Evolutionary conservation across 2,113 vertebrate species (phyloP).

Genomic region (Cettia cetti): DNA sequence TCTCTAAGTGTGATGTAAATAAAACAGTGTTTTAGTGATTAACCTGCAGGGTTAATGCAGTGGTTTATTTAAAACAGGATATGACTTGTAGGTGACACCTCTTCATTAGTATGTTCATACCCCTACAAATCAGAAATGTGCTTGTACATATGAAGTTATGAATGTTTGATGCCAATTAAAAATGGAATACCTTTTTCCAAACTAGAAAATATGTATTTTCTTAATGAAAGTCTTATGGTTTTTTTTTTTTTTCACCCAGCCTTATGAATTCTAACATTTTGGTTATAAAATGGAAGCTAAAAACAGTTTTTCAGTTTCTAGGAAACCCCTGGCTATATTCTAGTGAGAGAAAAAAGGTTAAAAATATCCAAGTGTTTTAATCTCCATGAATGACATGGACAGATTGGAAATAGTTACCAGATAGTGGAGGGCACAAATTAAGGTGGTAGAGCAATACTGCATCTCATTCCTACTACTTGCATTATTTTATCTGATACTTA

Average conservation of each 20-base stretch:
- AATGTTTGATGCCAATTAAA: not conserved
- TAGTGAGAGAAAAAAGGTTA: not conserved
- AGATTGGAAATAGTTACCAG: not conserved
- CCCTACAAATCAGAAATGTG: not conserved
- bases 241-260: not conserved
- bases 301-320: not conserved
- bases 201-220: not conserved
- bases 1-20: not conserved
- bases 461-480: not conserved
- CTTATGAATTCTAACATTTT: not conserved
- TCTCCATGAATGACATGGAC: not conserved
- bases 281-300: not conserved
- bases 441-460: not conserved
- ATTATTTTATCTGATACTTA: not conserved
- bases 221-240: rapidly evolving
- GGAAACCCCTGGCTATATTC: not conserved
- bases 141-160: not conserved
- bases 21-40: not conserved
- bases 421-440: not conserved
- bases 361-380: not conserved
- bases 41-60: not conserved
- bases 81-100: not conserved
- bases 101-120: not conserved
- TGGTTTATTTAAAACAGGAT: not conserved
- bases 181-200: not conserved